These are phyloP conservation scores for Paedocypris sp. DNA, from an alignment of 2,113 vertebrate genomes.

Conservation along the genomic window DNA sequence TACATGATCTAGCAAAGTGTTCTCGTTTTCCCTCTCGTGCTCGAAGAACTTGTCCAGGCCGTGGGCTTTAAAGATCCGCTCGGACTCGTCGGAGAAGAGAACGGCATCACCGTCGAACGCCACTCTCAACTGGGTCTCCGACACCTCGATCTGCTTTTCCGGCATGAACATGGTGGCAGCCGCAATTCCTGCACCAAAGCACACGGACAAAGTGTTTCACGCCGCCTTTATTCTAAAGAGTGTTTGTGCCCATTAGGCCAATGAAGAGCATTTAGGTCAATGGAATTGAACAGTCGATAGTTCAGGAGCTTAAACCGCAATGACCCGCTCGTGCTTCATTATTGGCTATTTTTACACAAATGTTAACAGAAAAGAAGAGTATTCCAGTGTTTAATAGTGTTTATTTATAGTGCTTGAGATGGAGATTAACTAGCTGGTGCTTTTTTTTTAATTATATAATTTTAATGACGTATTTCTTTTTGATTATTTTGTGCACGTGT, in stretches of 20 bases:
- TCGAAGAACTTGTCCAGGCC: constrained; percentile 95
- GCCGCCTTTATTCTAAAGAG: too few relatives aligned
- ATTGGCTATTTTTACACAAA: too few relatives aligned
- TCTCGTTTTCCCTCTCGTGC: constrained; percentile 81
- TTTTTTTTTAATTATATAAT: too few relatives aligned
- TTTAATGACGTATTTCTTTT: too few relatives aligned
- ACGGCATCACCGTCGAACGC: constrained; percentile 93
- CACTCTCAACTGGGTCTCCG: constrained; percentile 83
- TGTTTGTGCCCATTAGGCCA: not conserved
- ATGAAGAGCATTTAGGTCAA: not conserved
- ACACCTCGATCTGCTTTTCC: constrained; percentile 70
- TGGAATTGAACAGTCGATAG: constrained; percentile 14
- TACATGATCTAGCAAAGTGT: constrained; percentile 89
- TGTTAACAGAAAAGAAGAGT: too few relatives aligned
- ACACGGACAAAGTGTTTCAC: not conserved
- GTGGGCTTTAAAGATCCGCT: constrained; percentile 90
- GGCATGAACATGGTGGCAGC: constrained; percentile 93
- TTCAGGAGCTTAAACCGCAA: too few relatives aligned
- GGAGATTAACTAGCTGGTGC: too few relatives aligned
- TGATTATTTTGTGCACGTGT: too few relatives aligned
- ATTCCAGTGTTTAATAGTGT: too few relatives aligned
- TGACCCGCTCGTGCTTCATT: too few relatives aligned
- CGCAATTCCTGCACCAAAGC: constrained; percentile 71
- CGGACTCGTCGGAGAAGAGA: constrained; percentile 94
- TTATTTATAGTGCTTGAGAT: too few relatives aligned